phyloP scores from a whole-genome alignment of 2,113 vertebrate species.

The Colius striatus region DNA sequence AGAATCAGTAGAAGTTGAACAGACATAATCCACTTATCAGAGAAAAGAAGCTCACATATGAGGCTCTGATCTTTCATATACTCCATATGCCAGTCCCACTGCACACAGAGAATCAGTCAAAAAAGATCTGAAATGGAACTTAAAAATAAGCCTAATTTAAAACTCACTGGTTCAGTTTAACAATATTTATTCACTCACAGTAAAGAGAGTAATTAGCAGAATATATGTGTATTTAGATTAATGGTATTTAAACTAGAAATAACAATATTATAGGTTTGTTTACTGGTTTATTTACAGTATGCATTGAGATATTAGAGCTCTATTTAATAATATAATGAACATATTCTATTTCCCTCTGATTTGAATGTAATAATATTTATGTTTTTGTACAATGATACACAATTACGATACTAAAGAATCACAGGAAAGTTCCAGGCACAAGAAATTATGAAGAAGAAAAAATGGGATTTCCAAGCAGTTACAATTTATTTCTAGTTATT shows the following conservation, averaged over 20 bases:
- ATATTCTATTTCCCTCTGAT: neutral
- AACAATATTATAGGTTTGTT: neutral
- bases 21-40: neutral
- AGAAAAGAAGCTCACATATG: neutral
- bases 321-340: constrained; percentile 25
- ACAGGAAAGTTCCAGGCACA: constrained; percentile 2
- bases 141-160: neutral
- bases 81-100: neutral
- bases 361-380: neutral
- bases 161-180: neutral
- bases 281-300: constrained; percentile 24
- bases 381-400: neutral
- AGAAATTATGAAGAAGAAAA: neutral
- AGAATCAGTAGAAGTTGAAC: neutral
- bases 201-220: neutral
- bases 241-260: neutral
- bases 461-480: neutral
- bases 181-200: neutral
- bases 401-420: constrained; percentile 32
- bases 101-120: neutral
- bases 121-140: neutral
- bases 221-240: neutral
- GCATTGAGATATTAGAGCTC: constrained; percentile 14
- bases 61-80: neutral
- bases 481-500: constrained; percentile 19